phyloP scores from a whole-genome alignment of 1,140 invertebrate species.

The Lycorma delicatula region DNA sequence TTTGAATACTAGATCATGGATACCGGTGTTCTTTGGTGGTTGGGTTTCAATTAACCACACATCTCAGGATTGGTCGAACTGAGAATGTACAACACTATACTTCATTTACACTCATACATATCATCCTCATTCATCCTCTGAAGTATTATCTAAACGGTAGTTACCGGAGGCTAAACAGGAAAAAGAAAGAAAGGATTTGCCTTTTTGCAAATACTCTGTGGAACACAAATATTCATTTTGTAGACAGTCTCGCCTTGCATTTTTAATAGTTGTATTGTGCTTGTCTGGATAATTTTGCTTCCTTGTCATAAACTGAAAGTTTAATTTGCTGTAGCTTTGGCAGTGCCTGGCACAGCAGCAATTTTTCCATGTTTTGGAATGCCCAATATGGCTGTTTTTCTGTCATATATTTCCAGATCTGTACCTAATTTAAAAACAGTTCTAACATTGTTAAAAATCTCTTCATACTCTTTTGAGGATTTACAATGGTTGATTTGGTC shows the following conservation, averaged over 20 bases:
- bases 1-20: too few relatives aligned
- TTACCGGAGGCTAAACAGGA: too few relatives aligned
- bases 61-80: too few relatives aligned
- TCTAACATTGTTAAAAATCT: constrained; percentile 3
- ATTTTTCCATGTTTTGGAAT: constrained; percentile 2
- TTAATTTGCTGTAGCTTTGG: constrained; percentile 9
- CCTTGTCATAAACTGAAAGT: constrained; percentile 14
- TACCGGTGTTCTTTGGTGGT: too few relatives aligned
- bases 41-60: too few relatives aligned
- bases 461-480: constrained; percentile 10
- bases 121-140: too few relatives aligned
- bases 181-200: too few relatives aligned
- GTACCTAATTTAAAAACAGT: neutral
- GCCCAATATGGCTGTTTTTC: neutral
- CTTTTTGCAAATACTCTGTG: constrained; percentile 8
- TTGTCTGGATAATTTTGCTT: constrained; percentile 14
- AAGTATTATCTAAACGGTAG: too few relatives aligned
- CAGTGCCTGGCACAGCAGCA: neutral
- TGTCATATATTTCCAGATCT: constrained; percentile 11
- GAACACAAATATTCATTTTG: constrained; percentile 4
- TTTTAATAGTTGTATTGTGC: neutral
- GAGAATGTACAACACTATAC: too few relatives aligned
- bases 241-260: constrained; percentile 11
- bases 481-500: constrained; percentile 21
- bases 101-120: too few relatives aligned